These are phyloP conservation scores for Cassiopea andromeda DNA, from an alignment of 30 jellyfish, hydroid and myxozoan species.

Conservation along the genomic window DNA sequence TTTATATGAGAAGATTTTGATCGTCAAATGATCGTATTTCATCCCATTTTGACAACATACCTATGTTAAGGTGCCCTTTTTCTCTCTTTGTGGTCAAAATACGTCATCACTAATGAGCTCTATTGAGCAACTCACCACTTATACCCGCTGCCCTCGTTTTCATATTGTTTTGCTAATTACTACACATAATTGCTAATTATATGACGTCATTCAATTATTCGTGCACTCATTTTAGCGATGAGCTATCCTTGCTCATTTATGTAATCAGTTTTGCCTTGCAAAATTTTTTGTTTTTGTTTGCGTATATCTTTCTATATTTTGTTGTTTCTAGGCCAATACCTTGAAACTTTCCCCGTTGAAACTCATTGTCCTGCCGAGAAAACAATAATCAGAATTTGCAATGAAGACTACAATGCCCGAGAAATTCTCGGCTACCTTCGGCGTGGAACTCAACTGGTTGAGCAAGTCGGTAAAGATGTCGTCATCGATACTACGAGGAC, in stretches of 20 bases:
- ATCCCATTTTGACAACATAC: no score
- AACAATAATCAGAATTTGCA: slow-evolving; percentile 71
- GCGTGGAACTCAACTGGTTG: slow-evolving; percentile 96
- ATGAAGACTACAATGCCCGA: slow-evolving; percentile 82
- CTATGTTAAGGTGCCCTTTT: no score
- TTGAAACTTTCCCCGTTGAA: slow-evolving; percentile 83
- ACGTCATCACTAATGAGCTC: no score
- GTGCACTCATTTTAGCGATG: neutral
- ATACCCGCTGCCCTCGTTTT: neutral
- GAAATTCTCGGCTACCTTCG: slow-evolving; percentile 91
- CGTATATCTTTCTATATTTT: neutral
- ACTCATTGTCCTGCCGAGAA: slow-evolving; percentile 82
- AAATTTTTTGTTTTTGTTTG: neutral
- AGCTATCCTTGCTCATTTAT: neutral
- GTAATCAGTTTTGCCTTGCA: neutral
- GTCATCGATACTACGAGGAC: slow-evolving; percentile 89
- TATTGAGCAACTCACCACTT: no score
- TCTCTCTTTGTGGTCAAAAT: no score
- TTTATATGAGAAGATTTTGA: no score
- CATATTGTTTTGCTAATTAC: no score
- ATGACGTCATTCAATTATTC: neutral
- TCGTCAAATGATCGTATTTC: no score
- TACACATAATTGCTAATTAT: no score
- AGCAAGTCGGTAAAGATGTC: slow-evolving; percentile 80
- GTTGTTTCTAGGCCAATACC: slow-evolving; percentile 66